phyloP scores from a whole-genome alignment of 2,113 vertebrate genomes.

The Muntiacus muntjak region DNA sequence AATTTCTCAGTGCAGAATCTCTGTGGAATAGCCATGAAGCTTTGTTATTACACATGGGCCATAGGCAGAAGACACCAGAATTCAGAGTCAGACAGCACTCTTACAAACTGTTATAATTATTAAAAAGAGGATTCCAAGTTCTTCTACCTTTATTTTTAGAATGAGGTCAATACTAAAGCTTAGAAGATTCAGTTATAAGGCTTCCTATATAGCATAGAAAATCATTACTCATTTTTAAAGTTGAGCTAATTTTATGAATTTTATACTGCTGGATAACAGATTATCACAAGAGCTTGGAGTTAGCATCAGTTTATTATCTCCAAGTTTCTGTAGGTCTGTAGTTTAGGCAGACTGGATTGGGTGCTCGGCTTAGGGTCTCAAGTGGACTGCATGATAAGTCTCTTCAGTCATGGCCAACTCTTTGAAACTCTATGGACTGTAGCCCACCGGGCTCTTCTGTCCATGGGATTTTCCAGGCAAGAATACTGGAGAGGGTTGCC shows the following conservation, averaged over 20 bases:
- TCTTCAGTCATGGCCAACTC: not conserved
- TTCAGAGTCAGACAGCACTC: not conserved
- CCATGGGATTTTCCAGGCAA: not conserved
- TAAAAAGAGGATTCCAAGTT: not conserved
- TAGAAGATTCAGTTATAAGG: not conserved
- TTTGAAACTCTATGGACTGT: not conserved
- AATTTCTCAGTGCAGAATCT: not conserved
- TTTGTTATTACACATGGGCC: not conserved
- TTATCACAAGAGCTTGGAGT: not conserved
- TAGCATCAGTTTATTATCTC: not conserved
- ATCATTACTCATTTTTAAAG: not conserved
- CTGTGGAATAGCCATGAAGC: not conserved
- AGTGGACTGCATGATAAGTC: not conserved
- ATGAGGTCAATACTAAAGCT: not conserved
- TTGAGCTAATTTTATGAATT: not conserved
- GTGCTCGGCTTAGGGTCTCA: fast-evolving
- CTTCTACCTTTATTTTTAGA: not conserved
- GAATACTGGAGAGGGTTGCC: not conserved
- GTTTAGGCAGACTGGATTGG: not conserved
- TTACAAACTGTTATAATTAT: not conserved
- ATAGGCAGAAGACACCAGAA: not conserved
- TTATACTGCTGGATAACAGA: not conserved
- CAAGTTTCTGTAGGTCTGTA: not conserved
- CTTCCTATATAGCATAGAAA: not conserved
- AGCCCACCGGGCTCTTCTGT: not conserved